Evolutionary conservation across 2,888 invertebrate species (phyloP), one percentile per base, ranked within the genome.

Genomic region (Alloplasta piceator): DNA sequence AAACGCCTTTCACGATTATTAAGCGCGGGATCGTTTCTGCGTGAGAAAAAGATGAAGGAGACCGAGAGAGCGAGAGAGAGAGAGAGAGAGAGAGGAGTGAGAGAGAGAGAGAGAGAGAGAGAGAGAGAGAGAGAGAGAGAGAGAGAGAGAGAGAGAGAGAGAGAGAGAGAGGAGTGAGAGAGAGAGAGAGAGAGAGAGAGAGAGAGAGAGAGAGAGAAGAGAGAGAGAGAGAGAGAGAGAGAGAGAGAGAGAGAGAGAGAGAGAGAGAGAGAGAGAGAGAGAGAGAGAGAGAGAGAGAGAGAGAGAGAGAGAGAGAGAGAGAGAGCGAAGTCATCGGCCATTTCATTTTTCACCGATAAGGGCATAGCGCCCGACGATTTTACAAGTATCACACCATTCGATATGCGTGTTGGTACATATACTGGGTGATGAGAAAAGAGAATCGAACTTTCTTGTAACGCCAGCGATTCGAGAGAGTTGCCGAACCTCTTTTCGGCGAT

Each of bases 391-490:
- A 7, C 36, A 26, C 52, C 61, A 41, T 43, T 41, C 3, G 10
- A 7, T 41, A 50, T 55, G 14, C 16, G 26, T 26, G 26, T 26
- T 26, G 26, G 3, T 26, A 26, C 26, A 26, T 26, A 26, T 26
- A 26, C 26, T 26, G 26, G 26, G 26, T 26, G 26, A 26, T 26
- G 26, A 60, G n/a, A 60, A 38, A n/a, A 60, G 41, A 50, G 48
- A 46, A 50, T 80, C 71, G 52, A 41, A 41, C 60, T 46, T 10
- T 56, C 72, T 10, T 12, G 38, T 73, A 39, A 12, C 60, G 52
- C 61, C 58, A 6, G n/a, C 70, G 52, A 72, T 61, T 70, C 70
- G 58, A 71, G 76, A 71, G 78, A 80, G 76, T 75, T 66, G 72
- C 77, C 80, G 67, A 72, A 76, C 72, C 76, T 78, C 78, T 63